phyloP scores from a whole-genome alignment of 2,888 invertebrate species.

The Drosophila maculinotata region DNA sequence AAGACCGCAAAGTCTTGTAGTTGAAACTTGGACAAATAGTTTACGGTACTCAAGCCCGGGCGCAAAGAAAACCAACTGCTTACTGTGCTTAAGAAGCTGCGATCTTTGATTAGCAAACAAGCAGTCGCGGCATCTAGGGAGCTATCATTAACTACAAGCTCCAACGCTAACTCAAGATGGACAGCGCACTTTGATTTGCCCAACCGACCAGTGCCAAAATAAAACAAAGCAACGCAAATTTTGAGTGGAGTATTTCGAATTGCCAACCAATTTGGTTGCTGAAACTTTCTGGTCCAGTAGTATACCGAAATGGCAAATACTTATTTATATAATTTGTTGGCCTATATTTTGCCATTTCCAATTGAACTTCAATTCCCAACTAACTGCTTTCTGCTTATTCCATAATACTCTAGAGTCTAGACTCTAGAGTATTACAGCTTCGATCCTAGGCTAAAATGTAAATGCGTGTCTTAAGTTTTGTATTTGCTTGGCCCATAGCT shows the following conservation, averaged over 20 bases:
- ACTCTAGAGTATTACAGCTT: slow-evolving; percentile 49
- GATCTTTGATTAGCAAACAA: slow-evolving; percentile 80
- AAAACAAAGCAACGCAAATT: slow-evolving; percentile 37
- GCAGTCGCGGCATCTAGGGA: slow-evolving; percentile 48
- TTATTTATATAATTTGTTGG: too few relatives aligned
- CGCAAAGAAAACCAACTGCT: slow-evolving; percentile 47
- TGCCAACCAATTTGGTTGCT: too few relatives aligned
- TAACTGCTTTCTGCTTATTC: too few relatives aligned
- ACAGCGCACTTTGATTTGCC: slow-evolving; percentile 61
- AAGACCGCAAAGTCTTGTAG: slow-evolving; percentile 61
- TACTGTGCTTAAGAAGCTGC: slow-evolving; percentile 71
- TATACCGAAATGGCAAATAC: too few relatives aligned
- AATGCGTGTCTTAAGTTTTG: slow-evolving; percentile 34
- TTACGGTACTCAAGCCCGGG: slow-evolving; percentile 69
- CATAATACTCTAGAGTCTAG: too few relatives aligned
- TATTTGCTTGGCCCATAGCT: slow-evolving; percentile 79
- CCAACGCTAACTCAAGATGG: slow-evolving; percentile 21
- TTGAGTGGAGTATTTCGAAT: neutral
- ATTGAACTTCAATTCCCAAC: neutral
- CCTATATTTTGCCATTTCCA: too few relatives aligned
- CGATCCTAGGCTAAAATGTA: slow-evolving; percentile 1
- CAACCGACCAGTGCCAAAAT: slow-evolving; percentile 51
- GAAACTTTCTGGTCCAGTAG: too few relatives aligned
- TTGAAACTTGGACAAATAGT: slow-evolving; percentile 75
- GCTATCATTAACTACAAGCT: slow-evolving; percentile 69